phyloP scores from a whole-genome alignment of 2,113 vertebrate genomes.

The Asarcornis scutulata region DNA sequence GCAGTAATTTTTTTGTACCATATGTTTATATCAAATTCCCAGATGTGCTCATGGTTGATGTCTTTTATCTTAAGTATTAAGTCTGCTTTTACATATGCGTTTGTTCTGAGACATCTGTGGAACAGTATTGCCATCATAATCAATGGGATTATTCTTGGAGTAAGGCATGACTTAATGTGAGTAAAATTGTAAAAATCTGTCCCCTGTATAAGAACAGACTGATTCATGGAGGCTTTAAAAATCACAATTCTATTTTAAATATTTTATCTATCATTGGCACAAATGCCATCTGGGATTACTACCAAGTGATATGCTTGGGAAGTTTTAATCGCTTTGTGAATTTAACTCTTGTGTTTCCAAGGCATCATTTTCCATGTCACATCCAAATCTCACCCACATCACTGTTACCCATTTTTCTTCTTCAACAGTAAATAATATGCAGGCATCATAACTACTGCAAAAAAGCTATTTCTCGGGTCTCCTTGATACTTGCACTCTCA shows the following conservation, averaged over 20 bases:
- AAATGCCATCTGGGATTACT: constrained; percentile 29
- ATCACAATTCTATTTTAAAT: constrained; percentile 24
- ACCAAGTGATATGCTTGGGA: not conserved
- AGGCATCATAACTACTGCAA: rapidly evolving
- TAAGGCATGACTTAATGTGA: constrained; percentile 53
- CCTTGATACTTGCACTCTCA: rapidly evolving
- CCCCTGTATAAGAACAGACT: constrained; percentile 42
- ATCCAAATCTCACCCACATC: not conserved
- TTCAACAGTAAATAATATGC: not conserved
- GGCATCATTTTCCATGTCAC: not conserved
- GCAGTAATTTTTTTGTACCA: constrained; percentile 33
- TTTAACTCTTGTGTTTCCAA: constrained; percentile 30
- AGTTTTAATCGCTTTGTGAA: constrained; percentile 3
- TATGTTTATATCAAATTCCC: constrained; percentile 46
- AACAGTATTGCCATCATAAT: constrained; percentile 66
- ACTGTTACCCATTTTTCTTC: not conserved
- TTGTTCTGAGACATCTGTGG: constrained; percentile 56
- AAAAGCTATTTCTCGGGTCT: not conserved
- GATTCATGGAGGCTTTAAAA: constrained; percentile 52
- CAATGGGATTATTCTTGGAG: constrained; percentile 46
- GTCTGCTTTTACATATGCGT: constrained; percentile 49
- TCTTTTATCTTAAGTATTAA: constrained; percentile 52
- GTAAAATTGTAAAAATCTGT: constrained; percentile 64
- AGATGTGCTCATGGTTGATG: constrained; percentile 52
- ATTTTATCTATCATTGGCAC: constrained; percentile 47